Conservation (phyloP, 2,113 vertebrate genomes). For the Poeciliopsis prolifica region DNA sequence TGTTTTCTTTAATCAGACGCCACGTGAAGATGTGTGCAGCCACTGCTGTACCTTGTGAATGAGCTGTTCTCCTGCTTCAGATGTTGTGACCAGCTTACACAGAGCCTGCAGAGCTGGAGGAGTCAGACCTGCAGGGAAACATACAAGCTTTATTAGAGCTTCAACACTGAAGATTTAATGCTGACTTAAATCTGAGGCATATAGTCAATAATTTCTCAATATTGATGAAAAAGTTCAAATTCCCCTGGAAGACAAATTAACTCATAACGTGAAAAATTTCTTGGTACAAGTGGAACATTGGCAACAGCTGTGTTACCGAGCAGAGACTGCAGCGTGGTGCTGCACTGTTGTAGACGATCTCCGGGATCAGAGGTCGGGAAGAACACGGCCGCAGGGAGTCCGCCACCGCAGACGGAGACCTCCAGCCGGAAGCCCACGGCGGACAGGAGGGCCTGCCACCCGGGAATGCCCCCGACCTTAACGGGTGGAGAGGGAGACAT, state of each 20-base stretch:
- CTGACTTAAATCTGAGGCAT: no score
- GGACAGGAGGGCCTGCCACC: constrained; percentile 93
- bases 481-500: not conserved
- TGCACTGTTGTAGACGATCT: constrained; percentile 93
- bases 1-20: no score
- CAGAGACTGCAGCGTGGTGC: constrained; percentile 90
- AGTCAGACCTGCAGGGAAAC: constrained; percentile 84
- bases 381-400: constrained; percentile 91
- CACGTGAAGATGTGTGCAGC: no score
- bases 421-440: constrained; percentile 93
- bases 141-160: not conserved
- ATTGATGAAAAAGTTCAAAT: not conserved
- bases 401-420: constrained; percentile 83
- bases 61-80: constrained; percentile 94
- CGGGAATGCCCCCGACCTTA: constrained; percentile 85
- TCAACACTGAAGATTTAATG: not conserved
- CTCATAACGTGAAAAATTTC: no score
- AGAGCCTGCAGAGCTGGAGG: constrained; percentile 92
- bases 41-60: constrained; percentile 85
- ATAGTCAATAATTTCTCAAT: no score
- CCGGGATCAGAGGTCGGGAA: constrained; percentile 92
- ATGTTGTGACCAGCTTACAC: constrained; percentile 92
- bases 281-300: not conserved
- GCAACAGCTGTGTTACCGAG: constrained; percentile 80
- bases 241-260: no score